Evolutionary conservation across 2,797 vertebrate genomes (phyloP).

Genomic region (Synanceia verrucosa): DNA sequence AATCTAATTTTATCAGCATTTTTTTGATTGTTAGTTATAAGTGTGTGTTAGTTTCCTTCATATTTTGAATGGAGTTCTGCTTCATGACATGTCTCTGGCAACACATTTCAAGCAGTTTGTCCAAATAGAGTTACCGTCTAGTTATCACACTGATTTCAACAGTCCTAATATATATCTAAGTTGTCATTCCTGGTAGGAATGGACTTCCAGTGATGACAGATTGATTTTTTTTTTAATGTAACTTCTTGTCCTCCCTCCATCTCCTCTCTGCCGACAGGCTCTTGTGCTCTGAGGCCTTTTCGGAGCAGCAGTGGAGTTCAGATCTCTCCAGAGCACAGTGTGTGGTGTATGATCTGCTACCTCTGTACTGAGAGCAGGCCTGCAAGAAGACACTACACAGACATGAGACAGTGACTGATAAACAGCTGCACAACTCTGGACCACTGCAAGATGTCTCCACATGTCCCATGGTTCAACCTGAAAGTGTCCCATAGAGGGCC

Average conservation of each 20-base stretch:
- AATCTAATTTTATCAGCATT: too few species aligned
- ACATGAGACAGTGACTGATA: conserved; percentile 18
- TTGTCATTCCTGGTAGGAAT: not conserved
- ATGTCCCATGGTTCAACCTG: conserved; percentile 7
- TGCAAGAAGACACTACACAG: conserved; percentile 7
- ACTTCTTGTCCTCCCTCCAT: not conserved
- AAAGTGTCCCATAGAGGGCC: not conserved
- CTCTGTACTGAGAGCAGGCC: conserved; percentile 65
- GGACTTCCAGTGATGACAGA: not conserved
- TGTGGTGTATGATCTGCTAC: conserved; percentile 82
- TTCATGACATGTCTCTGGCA: too few species aligned
- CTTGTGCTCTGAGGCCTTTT: conserved; percentile 70
- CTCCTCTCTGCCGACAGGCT: conserved; percentile 70
- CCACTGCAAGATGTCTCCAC: not conserved
- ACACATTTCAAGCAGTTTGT: too few species aligned
- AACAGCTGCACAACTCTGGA: conserved; percentile 10
- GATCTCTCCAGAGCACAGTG: conserved; percentile 74
- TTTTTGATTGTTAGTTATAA: too few species aligned
- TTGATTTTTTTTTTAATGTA: not conserved
- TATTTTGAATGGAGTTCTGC: too few species aligned
- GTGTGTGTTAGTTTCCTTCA: too few species aligned
- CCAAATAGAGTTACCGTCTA: too few species aligned
- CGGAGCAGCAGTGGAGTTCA: conserved; percentile 69
- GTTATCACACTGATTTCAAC: too few species aligned
- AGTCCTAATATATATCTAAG: too few species aligned